A percentile compares a stretch with the other conserved stretches of the same genome.
Conservation (phyloP, 2,113 vertebrate species). For the Cavia aperea region DNA sequence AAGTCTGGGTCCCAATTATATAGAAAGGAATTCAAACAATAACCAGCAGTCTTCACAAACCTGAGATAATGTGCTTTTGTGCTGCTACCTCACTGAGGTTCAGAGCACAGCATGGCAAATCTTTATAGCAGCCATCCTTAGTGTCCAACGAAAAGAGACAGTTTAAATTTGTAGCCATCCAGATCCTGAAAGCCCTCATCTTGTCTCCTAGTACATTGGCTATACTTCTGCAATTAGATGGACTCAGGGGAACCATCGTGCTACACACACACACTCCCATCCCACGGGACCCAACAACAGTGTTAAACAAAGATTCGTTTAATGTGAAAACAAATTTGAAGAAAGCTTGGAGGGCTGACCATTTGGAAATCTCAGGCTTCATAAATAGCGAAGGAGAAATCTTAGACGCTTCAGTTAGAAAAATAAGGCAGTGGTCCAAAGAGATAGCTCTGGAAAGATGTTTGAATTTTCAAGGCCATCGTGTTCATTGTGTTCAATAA, state of each 20-base stretch:
- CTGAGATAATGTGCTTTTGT: background rate
- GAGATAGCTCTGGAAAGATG: background rate
- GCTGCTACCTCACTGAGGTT: background rate
- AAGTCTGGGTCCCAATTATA: background rate
- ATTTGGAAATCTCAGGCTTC: constrained; percentile 28
- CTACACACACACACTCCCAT: background rate
- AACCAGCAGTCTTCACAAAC: accelerated
- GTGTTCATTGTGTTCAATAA: background rate
- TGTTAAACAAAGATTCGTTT: background rate
- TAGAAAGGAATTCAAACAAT: background rate
- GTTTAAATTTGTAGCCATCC: background rate
- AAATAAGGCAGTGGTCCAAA: constrained; percentile 20
- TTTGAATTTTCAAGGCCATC: constrained; percentile 7
- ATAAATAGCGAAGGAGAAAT: constrained; percentile 29
- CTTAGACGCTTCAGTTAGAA: background rate
- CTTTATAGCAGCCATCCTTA: background rate
- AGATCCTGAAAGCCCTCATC: background rate
- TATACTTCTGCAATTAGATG: background rate
- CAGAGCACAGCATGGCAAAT: background rate
- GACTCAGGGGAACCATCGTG: background rate
- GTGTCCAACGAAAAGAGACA: background rate
- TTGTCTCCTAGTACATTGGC: background rate
- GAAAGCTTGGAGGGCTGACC: background rate
- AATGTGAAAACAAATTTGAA: background rate
- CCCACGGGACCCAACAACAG: background rate